Evolutionary conservation across 53 echinoderm and acorn worm genomes (phyloP).

Genomic region (Stichopus horrens): DNA sequence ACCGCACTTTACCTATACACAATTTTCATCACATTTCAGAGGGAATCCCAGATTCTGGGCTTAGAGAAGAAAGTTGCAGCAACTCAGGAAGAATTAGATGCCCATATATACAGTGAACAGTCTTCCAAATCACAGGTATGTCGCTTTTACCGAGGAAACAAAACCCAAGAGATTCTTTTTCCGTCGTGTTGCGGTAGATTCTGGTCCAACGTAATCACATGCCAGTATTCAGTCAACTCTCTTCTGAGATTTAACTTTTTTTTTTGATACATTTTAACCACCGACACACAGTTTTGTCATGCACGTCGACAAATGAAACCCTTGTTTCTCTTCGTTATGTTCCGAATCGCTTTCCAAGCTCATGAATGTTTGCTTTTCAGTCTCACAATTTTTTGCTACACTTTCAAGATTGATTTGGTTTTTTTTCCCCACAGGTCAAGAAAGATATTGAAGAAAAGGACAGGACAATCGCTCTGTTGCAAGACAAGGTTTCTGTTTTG

Average conservation of each 20-base stretch:
- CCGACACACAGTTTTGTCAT: too few species aligned
- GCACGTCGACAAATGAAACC: too few species aligned
- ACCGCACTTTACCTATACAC: not conserved
- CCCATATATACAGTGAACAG: slow-evolving; percentile 76
- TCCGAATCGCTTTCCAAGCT: too few species aligned
- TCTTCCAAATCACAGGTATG: slow-evolving; percentile 81
- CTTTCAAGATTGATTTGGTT: not conserved
- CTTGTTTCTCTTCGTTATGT: too few species aligned
- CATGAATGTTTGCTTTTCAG: too few species aligned
- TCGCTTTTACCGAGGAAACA: not conserved
- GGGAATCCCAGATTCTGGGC: not conserved
- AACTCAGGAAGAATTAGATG: slow-evolving; percentile 71
- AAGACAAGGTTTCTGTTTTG: slow-evolving; percentile 82
- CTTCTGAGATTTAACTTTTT: too few species aligned
- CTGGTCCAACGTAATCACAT: too few species aligned
- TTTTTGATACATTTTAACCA: too few species aligned
- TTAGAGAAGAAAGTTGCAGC: slow-evolving; percentile 70
- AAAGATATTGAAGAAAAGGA: slow-evolving; percentile 65
- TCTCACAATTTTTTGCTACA: too few species aligned
- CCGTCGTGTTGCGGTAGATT: too few species aligned
- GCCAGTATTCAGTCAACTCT: too few species aligned
- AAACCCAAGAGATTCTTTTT: not conserved
- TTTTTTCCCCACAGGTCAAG: slow-evolving; percentile 42
- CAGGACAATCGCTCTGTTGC: slow-evolving; percentile 62
- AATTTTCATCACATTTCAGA: not conserved